A percentile compares a stretch with the other conserved stretches of the same genome.
Conservation (phyloP, 23 tunicate species). For the Botrylloides violaceus region DNA sequence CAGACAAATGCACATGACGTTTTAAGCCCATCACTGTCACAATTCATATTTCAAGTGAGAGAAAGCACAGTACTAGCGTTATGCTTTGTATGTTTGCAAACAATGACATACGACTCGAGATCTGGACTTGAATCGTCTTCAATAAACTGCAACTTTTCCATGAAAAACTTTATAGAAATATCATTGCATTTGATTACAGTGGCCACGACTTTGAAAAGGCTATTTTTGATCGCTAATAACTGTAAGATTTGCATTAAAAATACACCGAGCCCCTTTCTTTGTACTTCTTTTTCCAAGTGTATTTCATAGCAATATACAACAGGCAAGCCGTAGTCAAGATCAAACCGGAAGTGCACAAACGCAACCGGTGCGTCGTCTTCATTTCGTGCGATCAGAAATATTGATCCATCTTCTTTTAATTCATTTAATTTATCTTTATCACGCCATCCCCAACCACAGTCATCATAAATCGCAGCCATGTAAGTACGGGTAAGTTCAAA, state of each 20-base stretch:
- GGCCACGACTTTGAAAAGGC: slow-evolving; percentile 73
- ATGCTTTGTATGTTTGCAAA: slow-evolving; percentile 33
- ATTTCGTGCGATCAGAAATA: slow-evolving; percentile 47
- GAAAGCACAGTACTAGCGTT: not conserved
- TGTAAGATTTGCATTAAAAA: slow-evolving; percentile 85
- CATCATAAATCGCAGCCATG: slow-evolving; percentile 63
- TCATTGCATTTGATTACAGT: slow-evolving; percentile 55
- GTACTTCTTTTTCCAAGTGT: slow-evolving; percentile 34
- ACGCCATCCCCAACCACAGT: slow-evolving; percentile 80
- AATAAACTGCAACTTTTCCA: slow-evolving; percentile 43
- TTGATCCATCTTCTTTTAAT: slow-evolving; percentile 40
- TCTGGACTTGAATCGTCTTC: slow-evolving; percentile 50
- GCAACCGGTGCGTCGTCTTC: slow-evolving; percentile 46
- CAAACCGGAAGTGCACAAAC: slow-evolving; percentile 74
- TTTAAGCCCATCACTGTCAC: too few relatives aligned
- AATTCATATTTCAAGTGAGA: not conserved
- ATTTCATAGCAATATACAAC: slow-evolving; percentile 94
- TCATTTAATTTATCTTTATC: slow-evolving; percentile 78
- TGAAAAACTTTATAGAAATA: slow-evolving; percentile 56
- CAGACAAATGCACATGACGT: too few relatives aligned
- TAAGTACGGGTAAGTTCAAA: slow-evolving; percentile 54
- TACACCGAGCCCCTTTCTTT: slow-evolving; percentile 67
- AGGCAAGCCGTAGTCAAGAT: slow-evolving; percentile 76
- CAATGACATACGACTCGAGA: slow-evolving; percentile 57
- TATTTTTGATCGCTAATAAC: slow-evolving; percentile 50